A percentile compares a stretch with the other conserved stretches of the same genome.
Evolutionary conservation across 37 sponge, comb jelly and placozoan genomes (phyloP).

Genomic region (Amphimedon queenslandica): DNA sequence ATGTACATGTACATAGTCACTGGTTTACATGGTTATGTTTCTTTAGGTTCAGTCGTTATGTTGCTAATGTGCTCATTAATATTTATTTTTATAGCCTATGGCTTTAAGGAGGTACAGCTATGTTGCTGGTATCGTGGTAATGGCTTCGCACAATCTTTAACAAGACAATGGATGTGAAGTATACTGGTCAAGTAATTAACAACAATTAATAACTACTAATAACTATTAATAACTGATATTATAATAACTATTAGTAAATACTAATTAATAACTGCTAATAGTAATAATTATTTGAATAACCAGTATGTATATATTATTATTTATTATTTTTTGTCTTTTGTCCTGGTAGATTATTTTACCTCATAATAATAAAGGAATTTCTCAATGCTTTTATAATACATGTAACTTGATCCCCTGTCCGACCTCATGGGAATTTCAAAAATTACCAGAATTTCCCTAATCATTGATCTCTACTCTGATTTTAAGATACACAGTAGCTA

Average conservation of each 20-base stretch:
- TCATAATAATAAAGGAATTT: slow-evolving; percentile 79
- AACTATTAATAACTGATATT: too few relatives aligned
- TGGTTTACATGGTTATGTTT: background rate
- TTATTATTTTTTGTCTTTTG: too few relatives aligned
- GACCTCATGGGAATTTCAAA: slow-evolving; percentile 71
- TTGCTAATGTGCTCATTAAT: too few relatives aligned
- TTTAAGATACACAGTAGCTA: slow-evolving; percentile 58
- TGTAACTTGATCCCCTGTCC: slow-evolving; percentile 82
- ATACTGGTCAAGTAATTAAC: slow-evolving; percentile 83
- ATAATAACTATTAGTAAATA: background rate
- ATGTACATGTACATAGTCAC: too few relatives aligned
- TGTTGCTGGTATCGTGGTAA: slow-evolving; percentile 90
- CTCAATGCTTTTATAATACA: slow-evolving; percentile 42
- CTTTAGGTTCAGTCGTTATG: too few relatives aligned
- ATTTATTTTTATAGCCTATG: slow-evolving; percentile 59
- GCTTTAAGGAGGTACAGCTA: slow-evolving; percentile 62
- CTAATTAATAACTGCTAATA: background rate
- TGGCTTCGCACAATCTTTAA: slow-evolving; percentile 99
- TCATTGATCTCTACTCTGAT: slow-evolving; percentile 65
- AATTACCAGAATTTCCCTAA: slow-evolving; percentile 14
- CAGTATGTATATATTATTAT: too few relatives aligned
- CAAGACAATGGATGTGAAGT: slow-evolving; percentile 98
- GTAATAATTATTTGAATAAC: background rate
- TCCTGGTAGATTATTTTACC: slow-evolving; percentile 88
- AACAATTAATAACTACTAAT: background rate